Conservation (phyloP, 2,888 invertebrate genomes). For the Cheilosia pagana region DNA sequence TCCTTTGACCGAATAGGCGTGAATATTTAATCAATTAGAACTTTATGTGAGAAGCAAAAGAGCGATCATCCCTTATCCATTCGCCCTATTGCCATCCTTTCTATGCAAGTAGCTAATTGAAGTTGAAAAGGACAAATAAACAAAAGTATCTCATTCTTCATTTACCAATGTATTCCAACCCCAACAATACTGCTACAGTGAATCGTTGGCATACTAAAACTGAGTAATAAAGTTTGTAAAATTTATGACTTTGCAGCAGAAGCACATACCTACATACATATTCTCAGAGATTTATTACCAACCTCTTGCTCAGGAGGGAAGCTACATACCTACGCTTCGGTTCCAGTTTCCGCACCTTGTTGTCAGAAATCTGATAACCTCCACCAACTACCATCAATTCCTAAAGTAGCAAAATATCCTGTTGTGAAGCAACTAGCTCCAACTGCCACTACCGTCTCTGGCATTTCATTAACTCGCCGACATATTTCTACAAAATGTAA, state of each 20-base stretch:
- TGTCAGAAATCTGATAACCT: conserved; percentile 25
- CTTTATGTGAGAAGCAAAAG: conserved; percentile 6
- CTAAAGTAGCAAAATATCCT: conserved; percentile 2
- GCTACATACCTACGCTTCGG: conserved; percentile 12
- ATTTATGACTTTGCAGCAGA: conserved; percentile 50
- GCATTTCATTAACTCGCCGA: conserved; percentile 59
- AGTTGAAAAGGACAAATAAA: conserved; percentile 54
- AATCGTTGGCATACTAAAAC: conserved; percentile 50
- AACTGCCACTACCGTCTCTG: conserved; percentile 43
- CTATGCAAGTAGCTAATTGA: conserved; percentile 9
- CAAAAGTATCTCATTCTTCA: conserved; percentile 21
- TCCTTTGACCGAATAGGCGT: conserved; percentile 25
- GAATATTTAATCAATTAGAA: conserved; percentile 52
- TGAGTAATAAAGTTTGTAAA: conserved; percentile 63
- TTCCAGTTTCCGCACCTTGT: conserved; percentile 16
- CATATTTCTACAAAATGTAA: conserved; percentile 49
- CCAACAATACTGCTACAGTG: conserved; percentile 44
- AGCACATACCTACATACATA: conserved; percentile 3
- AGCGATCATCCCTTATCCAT: conserved; percentile 37
- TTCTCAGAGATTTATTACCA: conserved; percentile 42
- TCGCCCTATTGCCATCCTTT: conserved; percentile 6
- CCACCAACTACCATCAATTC: conserved; percentile 21
- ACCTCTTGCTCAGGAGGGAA: conserved; percentile 20
- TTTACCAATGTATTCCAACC: conserved; percentile 4
- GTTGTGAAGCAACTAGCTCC: conserved; percentile 24